Evolutionary conservation across 2,888 invertebrate genomes (phyloP), one percentile per base, ranked within the genome.

Genomic region (Dicyrtoma fusca): DNA sequence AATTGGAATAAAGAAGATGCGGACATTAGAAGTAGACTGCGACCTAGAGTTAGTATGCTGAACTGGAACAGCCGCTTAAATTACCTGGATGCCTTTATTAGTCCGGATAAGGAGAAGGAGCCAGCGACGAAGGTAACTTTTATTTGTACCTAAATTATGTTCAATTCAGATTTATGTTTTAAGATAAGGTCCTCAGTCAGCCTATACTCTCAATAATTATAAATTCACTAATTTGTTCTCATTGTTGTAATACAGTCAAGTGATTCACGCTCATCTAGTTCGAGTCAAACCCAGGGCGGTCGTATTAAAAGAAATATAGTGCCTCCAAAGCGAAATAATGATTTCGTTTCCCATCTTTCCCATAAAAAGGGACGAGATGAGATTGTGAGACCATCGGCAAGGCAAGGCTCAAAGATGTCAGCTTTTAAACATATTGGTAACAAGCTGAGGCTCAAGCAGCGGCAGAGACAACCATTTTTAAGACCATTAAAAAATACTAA

Each of bases 11-110:
- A 25, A 49, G 76, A 77, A 17, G 79, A 78, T 65, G 77, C 75
- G 0, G 76, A 77, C 47, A 79, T 79, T 57, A 73, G 78, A 13
- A 76, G 76, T 25, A 66, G 79, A 44, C 69, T 79, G 13, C 70
- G 79, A 63, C 79, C 79, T 10, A 63, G 79, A 55, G 78, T 79
- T 13, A 77, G 77, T 42, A 69, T 79, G 25, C 61, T 79, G 14
- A 78, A 78, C 53, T 79, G 79, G 79, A 72, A 76, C 26, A 63
- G 44, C 57, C 63, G 71, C 8, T 47, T 71, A 11, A 71, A 71
- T 55, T 71, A 64, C 53, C 63, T 64, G 25, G 71, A 71, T 23
- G 64, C 71, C 10, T 71, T 51, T 14, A 68, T 55, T 4, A 68
- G 26, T 42, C 26, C 59, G 4, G 68, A 68, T 14, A 68, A 42